Evolutionary conservation across 2,888 invertebrate genomes (phyloP).

Genomic region (Tachina fera): DNA sequence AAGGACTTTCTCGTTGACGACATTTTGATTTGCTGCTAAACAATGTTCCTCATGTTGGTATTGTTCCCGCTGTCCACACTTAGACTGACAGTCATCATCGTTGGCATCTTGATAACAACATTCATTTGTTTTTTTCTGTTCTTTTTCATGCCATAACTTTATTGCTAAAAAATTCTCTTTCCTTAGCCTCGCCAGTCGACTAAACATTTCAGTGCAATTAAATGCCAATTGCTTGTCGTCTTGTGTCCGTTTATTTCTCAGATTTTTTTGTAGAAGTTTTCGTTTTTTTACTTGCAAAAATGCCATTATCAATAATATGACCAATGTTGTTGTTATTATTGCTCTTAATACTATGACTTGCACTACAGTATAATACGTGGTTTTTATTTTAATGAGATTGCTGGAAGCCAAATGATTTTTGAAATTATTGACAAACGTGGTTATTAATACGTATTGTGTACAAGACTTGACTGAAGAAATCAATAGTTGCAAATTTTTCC

Average conservation of each 20-base stretch:
- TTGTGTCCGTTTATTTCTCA: slow-evolving; percentile 16
- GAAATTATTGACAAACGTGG: slow-evolving; percentile 33
- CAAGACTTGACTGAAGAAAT: background rate
- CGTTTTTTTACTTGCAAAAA: background rate
- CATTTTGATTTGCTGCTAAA: slow-evolving; percentile 69
- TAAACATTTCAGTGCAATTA: slow-evolving; percentile 41
- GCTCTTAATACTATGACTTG: slow-evolving; percentile 31
- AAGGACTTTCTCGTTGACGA: slow-evolving; percentile 50
- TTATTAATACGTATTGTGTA: slow-evolving; percentile 21
- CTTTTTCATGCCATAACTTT: slow-evolving; percentile 46
- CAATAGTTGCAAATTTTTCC: slow-evolving; percentile 10
- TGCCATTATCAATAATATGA: slow-evolving; percentile 58
- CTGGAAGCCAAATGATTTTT: slow-evolving; percentile 45
- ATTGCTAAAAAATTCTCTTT: slow-evolving; percentile 31
- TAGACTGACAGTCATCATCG: slow-evolving; percentile 44
- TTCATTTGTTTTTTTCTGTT: slow-evolving; percentile 35
- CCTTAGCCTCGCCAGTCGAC: slow-evolving; percentile 4
- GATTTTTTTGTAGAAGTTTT: slow-evolving; percentile 9
- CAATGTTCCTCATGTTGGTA: slow-evolving; percentile 46
- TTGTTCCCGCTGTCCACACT: slow-evolving; percentile 23
- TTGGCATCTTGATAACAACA: slow-evolving; percentile 54
- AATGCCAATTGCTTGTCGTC: slow-evolving; percentile 21
- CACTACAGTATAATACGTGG: slow-evolving; percentile 31
- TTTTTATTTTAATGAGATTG: slow-evolving; percentile 40
- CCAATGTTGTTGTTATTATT: slow-evolving; percentile 72